Evolutionary conservation across 2,888 invertebrate species (phyloP).

Genomic region (Andrena trimmerana): DNA sequence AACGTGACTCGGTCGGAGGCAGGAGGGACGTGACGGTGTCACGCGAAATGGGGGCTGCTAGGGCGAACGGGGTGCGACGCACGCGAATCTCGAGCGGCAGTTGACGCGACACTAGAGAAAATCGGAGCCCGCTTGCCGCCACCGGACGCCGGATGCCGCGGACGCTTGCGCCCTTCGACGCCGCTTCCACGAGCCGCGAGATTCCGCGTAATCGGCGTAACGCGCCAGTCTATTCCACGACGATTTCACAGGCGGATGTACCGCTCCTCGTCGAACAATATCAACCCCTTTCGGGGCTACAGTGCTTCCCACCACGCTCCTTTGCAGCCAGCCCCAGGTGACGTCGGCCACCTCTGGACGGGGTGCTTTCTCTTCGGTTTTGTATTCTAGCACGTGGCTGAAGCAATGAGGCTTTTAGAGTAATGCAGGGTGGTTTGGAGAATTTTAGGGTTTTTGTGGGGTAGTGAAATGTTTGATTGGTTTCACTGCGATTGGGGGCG

Average conservation of each 20-base stretch:
- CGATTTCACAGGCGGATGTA: slow-evolving; percentile 34
- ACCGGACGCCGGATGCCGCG: slow-evolving; percentile 73
- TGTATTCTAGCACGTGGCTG: too few relatives aligned
- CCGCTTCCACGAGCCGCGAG: slow-evolving; percentile 60
- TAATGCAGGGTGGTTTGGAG: too few relatives aligned
- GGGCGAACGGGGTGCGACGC: slow-evolving; percentile 58
- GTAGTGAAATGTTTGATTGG: too few relatives aligned
- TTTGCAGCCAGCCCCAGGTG: not conserved
- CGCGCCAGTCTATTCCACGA: slow-evolving; percentile 54
- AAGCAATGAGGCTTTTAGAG: too few relatives aligned
- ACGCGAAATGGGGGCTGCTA: slow-evolving; percentile 48
- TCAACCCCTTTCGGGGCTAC: not conserved
- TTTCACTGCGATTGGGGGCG: too few relatives aligned
- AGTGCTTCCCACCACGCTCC: not conserved
- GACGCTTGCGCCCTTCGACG: slow-evolving; percentile 79
- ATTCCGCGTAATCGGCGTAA: slow-evolving; percentile 55
- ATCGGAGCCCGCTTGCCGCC: slow-evolving; percentile 77
- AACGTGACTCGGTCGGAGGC: slow-evolving; percentile 5
- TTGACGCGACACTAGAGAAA: slow-evolving; percentile 82
- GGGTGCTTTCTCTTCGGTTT: too few relatives aligned
- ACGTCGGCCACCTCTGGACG: not conserved
- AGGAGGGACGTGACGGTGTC: slow-evolving; percentile 30
- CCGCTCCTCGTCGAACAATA: not conserved
- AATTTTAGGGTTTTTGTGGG: too few relatives aligned
- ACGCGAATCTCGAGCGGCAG: slow-evolving; percentile 79